Evolutionary conservation across 2,888 invertebrate genomes (phyloP).

Genomic region (Philereme transversata): DNA sequence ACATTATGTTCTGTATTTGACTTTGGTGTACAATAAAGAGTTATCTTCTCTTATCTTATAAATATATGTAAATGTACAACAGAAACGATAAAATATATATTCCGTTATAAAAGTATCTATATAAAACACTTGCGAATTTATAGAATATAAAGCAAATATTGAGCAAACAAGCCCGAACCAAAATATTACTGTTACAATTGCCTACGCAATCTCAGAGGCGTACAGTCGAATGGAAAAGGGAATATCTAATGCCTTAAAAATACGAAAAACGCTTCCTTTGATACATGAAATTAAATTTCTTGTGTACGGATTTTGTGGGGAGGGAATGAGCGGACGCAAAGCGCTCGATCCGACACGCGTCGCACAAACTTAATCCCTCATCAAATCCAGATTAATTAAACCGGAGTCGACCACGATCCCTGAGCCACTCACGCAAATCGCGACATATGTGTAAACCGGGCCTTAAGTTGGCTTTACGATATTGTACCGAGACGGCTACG

Average conservation of each 20-base stretch:
- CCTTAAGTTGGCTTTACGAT: conserved; percentile 33
- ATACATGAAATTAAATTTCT: conserved; percentile 57
- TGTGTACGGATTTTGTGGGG: conserved; percentile 72
- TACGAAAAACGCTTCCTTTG: conserved; percentile 31
- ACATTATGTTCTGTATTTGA: too few relatives aligned
- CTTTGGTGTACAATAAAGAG: too few relatives aligned
- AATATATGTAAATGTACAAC: too few relatives aligned
- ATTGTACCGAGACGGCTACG: conserved; percentile 14
- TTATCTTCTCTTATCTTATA: too few relatives aligned
- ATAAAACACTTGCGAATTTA: too few relatives aligned
- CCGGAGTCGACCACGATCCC: conserved; percentile 68
- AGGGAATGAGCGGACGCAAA: conserved; percentile 66
- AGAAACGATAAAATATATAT: too few relatives aligned
- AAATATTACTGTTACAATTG: background rate
- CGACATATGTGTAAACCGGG: conserved; percentile 52
- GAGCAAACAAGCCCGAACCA: background rate
- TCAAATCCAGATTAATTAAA: conserved; percentile 83
- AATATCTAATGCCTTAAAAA: conserved; percentile 29
- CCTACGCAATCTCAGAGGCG: conserved; percentile 6
- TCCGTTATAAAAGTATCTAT: too few relatives aligned
- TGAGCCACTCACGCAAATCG: conserved; percentile 61
- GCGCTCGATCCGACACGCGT: conserved; percentile 79
- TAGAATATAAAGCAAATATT: too few relatives aligned
- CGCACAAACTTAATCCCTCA: conserved; percentile 78
- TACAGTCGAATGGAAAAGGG: conserved; percentile 25